These are phyloP conservation scores for Diachasmimorpha longicaudata DNA, from an alignment of 1,140 invertebrate genomes.

Conservation along the genomic window DNA sequence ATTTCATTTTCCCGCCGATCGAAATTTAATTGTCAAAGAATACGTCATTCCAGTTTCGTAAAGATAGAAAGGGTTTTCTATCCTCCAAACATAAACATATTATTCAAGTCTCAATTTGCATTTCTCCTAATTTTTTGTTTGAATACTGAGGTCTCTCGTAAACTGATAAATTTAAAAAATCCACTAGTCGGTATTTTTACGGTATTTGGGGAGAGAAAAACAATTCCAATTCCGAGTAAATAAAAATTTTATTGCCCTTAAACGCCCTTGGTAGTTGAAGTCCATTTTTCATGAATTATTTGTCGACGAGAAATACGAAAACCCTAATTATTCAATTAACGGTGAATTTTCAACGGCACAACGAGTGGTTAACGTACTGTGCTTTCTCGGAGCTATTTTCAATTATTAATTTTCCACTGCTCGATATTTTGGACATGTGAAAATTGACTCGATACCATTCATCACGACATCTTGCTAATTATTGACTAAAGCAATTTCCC, in stretches of 20 bases:
- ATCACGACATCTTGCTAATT: background rate
- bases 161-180: background rate
- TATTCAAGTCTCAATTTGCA: too few species aligned
- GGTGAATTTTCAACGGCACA: background rate
- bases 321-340: background rate
- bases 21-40: background rate
- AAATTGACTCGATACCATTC: background rate
- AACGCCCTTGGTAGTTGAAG: background rate
- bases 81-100: too few species aligned
- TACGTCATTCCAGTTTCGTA: too few species aligned
- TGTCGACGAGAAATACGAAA: background rate
- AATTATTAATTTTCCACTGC: background rate
- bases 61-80: too few species aligned
- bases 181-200: background rate
- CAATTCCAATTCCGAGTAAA: background rate
- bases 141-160: background rate
- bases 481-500: background rate
- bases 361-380: too few species aligned
- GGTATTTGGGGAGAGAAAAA: too few species aligned
- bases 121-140: background rate
- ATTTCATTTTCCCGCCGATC: background rate
- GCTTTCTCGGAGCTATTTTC: background rate
- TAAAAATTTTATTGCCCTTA: background rate
- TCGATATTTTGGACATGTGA: background rate
- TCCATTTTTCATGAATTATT: background rate